Evolutionary conservation across 2,888 invertebrate species (phyloP).

Genomic region (Lobophora halterata): DNA sequence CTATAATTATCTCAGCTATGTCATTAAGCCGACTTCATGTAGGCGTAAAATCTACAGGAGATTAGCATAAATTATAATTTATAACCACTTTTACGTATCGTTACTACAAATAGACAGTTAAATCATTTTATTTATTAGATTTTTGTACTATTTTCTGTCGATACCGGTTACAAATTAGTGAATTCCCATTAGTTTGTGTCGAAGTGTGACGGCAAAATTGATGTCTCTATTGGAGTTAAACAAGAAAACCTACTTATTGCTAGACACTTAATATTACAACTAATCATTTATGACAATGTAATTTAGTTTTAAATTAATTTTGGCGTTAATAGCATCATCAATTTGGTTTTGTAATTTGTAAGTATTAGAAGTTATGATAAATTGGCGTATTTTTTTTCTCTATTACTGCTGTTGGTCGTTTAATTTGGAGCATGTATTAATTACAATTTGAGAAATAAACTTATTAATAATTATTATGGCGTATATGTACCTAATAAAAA

Average conservation of each 20-base stretch:
- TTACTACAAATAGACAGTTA: conserved; percentile 53
- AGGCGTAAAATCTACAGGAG: conserved; percentile 51
- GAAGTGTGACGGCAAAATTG: conserved; percentile 24
- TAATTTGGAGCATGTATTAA: no score
- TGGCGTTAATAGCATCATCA: conserved; percentile 18
- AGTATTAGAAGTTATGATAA: conserved; percentile 12
- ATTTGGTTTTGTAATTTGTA: conserved; percentile 9
- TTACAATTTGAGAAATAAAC: no score
- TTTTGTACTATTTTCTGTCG: conserved; percentile 32
- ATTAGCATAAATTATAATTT: conserved; percentile 67
- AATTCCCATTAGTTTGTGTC: conserved; percentile 28
- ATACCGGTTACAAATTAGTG: conserved; percentile 32
- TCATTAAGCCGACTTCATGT: conserved; percentile 38
- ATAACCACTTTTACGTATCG: conserved; percentile 53
- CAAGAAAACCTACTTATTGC: conserved; percentile 16
- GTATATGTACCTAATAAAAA: no score
- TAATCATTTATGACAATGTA: conserved; percentile 28
- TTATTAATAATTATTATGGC: no score
- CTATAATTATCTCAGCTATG: conserved; percentile 15
- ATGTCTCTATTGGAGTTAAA: conserved; percentile 28
- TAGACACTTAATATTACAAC: conserved; percentile 20
- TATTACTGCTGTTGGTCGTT: no score
- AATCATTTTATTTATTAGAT: conserved; percentile 42
- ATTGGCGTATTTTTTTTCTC: no score
- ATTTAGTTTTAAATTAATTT: conserved; percentile 24